Base-by-base conservation (phyloP, 2,888 invertebrate species). In the Oxystoma pomonae region DNA sequence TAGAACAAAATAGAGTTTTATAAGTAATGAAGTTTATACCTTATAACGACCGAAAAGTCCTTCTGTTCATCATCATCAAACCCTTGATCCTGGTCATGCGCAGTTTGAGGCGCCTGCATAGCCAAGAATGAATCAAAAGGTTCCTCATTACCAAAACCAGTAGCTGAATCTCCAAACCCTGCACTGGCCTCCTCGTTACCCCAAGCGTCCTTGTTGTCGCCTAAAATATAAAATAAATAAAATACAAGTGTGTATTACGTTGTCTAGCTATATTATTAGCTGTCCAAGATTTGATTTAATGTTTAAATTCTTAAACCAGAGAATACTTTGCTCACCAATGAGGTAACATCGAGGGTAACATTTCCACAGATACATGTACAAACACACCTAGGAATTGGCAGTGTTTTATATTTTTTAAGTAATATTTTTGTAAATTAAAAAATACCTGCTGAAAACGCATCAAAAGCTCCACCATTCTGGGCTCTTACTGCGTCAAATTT, bases 51-150 rank as follows among this genome's bases (percentile, higher is more conserved):
- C 20, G 88, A 90, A 76, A 94, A 93, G 63, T 91, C 89, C 69
- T 88, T 90, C 60, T 87, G 90, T 66, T 90, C 90, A 55, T 89
- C 87, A 0, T 92, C 92, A 71, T 93, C 94, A 35, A 35, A 35
- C n/a, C 83, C 85, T 0, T 92, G 92, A 58, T 83, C 84, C 2
- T 86, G 80, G 50, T 84, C 83, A 21, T 85, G 83, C 1, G 90
- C 90, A 0, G 88, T 88, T 0, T 84, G 78, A 0, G 93, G 92
- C 57, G 91, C 91, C 62, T 87, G 87, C 86, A 94, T 86, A 18
- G 88, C 87, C 61, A 95, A 82, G 79, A 94, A 93, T 0, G 89
- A 87, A 73, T 94, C 94, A 73, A 92, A 92, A 0, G 87, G 87
- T 68, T 90, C 90, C 60, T 90, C 89, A 61, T 83, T 85, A 58